These are phyloP conservation scores for Griposia aprilina DNA, from an alignment of 2,888 invertebrate genomes.

Conservation along the genomic window DNA sequence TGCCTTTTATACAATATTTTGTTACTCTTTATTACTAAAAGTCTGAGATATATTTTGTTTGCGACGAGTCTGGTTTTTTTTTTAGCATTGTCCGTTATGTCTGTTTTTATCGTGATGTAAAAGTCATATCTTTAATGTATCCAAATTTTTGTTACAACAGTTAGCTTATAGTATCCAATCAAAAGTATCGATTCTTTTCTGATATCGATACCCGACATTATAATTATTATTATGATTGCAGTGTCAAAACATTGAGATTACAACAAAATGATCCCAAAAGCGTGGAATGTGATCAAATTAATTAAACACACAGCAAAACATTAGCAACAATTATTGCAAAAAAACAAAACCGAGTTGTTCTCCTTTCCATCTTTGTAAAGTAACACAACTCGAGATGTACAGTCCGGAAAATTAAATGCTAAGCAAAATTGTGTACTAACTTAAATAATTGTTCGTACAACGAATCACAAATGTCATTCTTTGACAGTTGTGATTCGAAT, in stretches of 20 bases:
- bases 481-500: not conserved
- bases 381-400: not conserved
- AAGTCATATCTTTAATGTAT: not conserved
- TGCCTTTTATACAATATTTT: no score
- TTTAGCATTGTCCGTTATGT: no score
- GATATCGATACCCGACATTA: not conserved
- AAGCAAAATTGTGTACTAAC: not conserved
- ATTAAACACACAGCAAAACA: constrained; percentile 38
- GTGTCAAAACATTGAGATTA: not conserved
- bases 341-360: not conserved
- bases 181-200: not conserved
- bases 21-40: no score
- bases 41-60: no score
- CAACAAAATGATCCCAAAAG: no score
- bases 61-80: no score
- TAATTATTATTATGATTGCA: no score
- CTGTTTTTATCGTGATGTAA: not conserved
- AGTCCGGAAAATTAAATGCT: not conserved
- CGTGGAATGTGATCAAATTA: constrained; percentile 40
- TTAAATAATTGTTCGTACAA: not conserved
- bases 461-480: not conserved
- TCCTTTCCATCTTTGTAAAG: not conserved
- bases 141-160: not conserved
- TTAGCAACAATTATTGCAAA: not conserved
- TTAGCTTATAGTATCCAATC: not conserved